Percentiles rank a stretch among this genome's conserved stretches.
These are phyloP conservation scores for Drosophila nigromelanica DNA, from an alignment of 1,140 invertebrate species.

Conservation along the genomic window DNA sequence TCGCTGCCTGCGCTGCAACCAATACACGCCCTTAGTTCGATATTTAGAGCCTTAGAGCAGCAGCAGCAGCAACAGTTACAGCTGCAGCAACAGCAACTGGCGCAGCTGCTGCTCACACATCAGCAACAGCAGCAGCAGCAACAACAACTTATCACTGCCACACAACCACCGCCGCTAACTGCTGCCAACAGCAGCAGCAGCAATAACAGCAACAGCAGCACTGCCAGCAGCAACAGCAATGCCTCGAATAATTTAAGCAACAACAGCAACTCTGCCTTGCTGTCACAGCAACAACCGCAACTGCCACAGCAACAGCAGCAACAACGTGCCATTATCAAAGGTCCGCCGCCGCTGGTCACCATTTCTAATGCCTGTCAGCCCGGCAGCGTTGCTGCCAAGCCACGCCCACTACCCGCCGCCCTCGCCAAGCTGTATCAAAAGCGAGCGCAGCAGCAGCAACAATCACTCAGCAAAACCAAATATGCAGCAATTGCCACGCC, in stretches of 20 bases:
- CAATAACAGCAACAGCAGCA: slow-evolving; percentile 34
- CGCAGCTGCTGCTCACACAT: slow-evolving; percentile 56
- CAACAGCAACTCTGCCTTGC: slow-evolving; percentile 50
- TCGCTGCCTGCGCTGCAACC: slow-evolving; percentile 73
- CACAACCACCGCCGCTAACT: slow-evolving; percentile 63
- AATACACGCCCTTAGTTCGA: slow-evolving; percentile 76
- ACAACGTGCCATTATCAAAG: slow-evolving; percentile 49
- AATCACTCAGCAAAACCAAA: slow-evolving; percentile 44
- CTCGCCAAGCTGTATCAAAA: slow-evolving; percentile 69
- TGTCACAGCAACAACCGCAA: neutral
- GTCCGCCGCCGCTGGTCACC: slow-evolving; percentile 76
- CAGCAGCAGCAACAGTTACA: slow-evolving; percentile 55
- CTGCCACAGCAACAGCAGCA: slow-evolving; percentile 9
- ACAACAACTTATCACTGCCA: slow-evolving; percentile 68
- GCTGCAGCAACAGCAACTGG: slow-evolving; percentile 66
- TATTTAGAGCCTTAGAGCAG: slow-evolving; percentile 63
- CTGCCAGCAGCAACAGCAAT: slow-evolving; percentile 52
- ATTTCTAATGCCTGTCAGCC: slow-evolving; percentile 54
- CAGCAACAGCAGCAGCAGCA: slow-evolving; percentile 64
- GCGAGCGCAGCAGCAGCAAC: slow-evolving; percentile 33
- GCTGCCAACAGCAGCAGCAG: slow-evolving; percentile 47
- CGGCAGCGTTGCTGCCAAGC: slow-evolving; percentile 23
- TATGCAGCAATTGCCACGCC: slow-evolving; percentile 69
- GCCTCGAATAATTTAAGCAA: slow-evolving; percentile 55
- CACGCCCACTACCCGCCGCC: slow-evolving; percentile 43